Base-by-base conservation (phyloP, 2,888 invertebrate species). In the Cheilosia vulpina region DNA sequence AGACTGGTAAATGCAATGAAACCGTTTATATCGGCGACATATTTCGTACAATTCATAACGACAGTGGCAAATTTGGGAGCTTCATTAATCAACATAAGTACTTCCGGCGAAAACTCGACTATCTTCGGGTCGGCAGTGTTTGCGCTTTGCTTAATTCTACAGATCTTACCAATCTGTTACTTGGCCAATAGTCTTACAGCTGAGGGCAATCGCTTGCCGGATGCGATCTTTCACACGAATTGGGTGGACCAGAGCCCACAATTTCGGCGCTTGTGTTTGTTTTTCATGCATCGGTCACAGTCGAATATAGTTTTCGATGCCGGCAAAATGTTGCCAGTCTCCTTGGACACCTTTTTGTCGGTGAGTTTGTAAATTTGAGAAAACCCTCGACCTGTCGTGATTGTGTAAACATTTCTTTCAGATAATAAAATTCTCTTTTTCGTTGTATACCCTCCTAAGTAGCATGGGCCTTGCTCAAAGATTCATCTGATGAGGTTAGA, bases 351-450 rank as follows among this genome's bases (percentile, higher is more conserved):
- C 2, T 90, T 90, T 63, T 76, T 90, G 0, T 88, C 87, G 45
- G 90, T 90, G 63, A 89, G 88, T 60, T 34, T n/a, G 34, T 17
- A 15, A 24, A 5, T 53, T 52, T 34, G 15, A n/a, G 21, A 21
- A 21, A 17, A 13, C 13, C 3, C 13, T 13, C 4, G 1, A 38
- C 4, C 13, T 27, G n/a, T n/a, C n/a, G n/a, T 27, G 1, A 11
- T 4, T 13, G 4, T 13, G 38, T 38, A 11, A 9, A 2, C 9
- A 13, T 38, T 38, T 38, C 13, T 15, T 15, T 4, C 80, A 90
- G 90, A 89, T 90, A 19, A 88, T 87, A 1, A 90, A 90, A 60
- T 90, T 90, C 68, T 88, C 90, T 0, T 90, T 90, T 78, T 89
- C 90, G 0, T 88, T 90, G 0, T 90, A 89, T 55, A 90, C 90